Evolutionary conservation across 2,113 vertebrate genomes (phyloP).

Genomic region (Pseudorasbora parva): DNA sequence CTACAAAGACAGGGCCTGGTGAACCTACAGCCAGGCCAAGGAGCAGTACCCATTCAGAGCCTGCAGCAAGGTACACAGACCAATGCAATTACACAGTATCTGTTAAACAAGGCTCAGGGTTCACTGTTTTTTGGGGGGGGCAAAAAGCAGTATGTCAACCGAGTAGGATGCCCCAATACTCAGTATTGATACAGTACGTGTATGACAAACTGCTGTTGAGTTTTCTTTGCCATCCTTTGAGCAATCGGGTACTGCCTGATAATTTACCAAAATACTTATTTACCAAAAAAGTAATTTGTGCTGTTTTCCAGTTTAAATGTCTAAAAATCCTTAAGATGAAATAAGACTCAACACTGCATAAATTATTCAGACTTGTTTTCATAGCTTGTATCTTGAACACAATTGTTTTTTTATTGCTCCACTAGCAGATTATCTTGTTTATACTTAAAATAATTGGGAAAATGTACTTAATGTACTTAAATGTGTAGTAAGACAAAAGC

Average conservation of each 20-base stretch:
- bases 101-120: background rate
- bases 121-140: background rate
- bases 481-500: background rate
- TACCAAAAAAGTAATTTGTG: no score
- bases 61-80: constrained; percentile 90
- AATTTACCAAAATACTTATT: no score
- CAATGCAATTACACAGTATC: constrained; percentile 37
- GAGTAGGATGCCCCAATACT: background rate
- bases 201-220: background rate
- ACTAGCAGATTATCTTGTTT: background rate
- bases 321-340: no score
- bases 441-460: background rate
- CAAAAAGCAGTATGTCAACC: background rate
- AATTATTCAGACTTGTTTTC: background rate
- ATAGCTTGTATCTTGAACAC: background rate
- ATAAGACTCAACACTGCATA: background rate
- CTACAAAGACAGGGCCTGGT: constrained; percentile 98
- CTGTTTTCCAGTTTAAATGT: no score
- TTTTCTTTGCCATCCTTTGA: background rate
- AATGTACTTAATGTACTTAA: background rate
- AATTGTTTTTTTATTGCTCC: background rate
- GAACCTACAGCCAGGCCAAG: constrained; percentile 86
- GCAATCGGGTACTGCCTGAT: background rate
- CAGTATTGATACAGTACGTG: background rate
- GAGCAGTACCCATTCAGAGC: constrained; percentile 88